These are phyloP conservation scores for Eupithecia centaureata DNA, from an alignment of 2,888 invertebrate genomes.

Conservation along the genomic window DNA sequence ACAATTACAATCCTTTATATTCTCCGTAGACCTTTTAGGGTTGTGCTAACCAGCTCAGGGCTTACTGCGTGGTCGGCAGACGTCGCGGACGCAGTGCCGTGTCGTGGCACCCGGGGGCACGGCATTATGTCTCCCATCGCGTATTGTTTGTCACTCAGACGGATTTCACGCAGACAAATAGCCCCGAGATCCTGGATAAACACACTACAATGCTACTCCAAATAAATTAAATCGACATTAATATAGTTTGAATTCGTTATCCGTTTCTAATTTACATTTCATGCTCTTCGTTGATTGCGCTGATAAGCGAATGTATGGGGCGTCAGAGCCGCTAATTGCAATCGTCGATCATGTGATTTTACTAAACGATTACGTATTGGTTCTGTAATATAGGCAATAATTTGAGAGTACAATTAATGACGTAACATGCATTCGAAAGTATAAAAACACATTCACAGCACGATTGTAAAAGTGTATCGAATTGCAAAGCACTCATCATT, in stretches of 20 bases:
- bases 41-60: slow-evolving; percentile 58
- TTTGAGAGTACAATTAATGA: slow-evolving; percentile 37
- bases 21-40: slow-evolving; percentile 72
- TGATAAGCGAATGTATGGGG: slow-evolving; percentile 43
- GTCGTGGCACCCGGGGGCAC: slow-evolving; percentile 62
- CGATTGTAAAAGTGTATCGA: slow-evolving; percentile 73
- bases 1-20: slow-evolving; percentile 81
- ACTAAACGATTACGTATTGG: slow-evolving; percentile 31
- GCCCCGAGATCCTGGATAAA: slow-evolving; percentile 68
- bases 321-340: slow-evolving; percentile 43
- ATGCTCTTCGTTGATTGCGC: slow-evolving; percentile 37
- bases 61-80: slow-evolving; percentile 59
- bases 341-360: slow-evolving; percentile 33
- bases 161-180: slow-evolving; percentile 79
- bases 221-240: slow-evolving; percentile 69
- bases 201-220: slow-evolving; percentile 62
- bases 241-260: slow-evolving; percentile 47
- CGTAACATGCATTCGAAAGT: slow-evolving; percentile 50
- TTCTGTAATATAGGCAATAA: slow-evolving; percentile 35
- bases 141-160: slow-evolving; percentile 81
- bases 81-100: slow-evolving; percentile 58
- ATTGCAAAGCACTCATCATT: slow-evolving; percentile 61
- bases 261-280: slow-evolving; percentile 42
- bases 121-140: slow-evolving; percentile 71
- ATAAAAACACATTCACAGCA: slow-evolving; percentile 56